Base-by-base conservation (phyloP, 2,888 invertebrate genomes). In the Melolontha melolontha region DNA sequence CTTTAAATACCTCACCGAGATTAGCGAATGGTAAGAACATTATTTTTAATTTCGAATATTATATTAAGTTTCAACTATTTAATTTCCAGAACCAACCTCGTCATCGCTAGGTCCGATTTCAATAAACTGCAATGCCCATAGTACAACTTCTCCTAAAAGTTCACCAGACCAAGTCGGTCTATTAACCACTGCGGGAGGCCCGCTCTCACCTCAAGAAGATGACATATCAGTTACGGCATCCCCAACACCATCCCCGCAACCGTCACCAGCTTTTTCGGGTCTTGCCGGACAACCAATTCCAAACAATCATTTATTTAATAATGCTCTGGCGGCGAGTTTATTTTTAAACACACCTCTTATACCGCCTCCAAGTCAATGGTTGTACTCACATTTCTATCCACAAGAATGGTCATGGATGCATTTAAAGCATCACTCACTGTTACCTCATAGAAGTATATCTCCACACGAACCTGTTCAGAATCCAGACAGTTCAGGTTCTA, bases 291-390 rank as follows among this genome's bases (percentile, higher is more conserved):
- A 57, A 34, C 72, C 73, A 22, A 64, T 79, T 11, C 82, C 81
- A 70, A 79, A 78, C 71, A 81, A 77, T 76, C 84, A 77, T 71
- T 80, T 85, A 54, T 86, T 88, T 73, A 87, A 87, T 79, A 87
- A 87, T 44, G 87, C 87, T 1, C 75, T 88, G 75, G 91, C 91
- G 0, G 91, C 91, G 0, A 91, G 91, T 79, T 83, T 92, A 57
- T 92, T 92, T 78, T 85, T 92, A 41, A 92, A 92, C 78, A 88
- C 91, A 4, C 92, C 92, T 0, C 83, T 92, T 11, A 82, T 92
- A 70, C 92, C 92, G 0, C 91, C 92, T 0, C 92, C 92, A 5
- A 90, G 90, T 41, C 92, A 92, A 70, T 92, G 92, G 92, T 82
- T 92, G 5, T 92, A 92, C 77, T 91, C 91, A 0, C 92, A 92